Conservation (phyloP, 2,888 invertebrate species). For the Lycia hirtaria region DNA sequence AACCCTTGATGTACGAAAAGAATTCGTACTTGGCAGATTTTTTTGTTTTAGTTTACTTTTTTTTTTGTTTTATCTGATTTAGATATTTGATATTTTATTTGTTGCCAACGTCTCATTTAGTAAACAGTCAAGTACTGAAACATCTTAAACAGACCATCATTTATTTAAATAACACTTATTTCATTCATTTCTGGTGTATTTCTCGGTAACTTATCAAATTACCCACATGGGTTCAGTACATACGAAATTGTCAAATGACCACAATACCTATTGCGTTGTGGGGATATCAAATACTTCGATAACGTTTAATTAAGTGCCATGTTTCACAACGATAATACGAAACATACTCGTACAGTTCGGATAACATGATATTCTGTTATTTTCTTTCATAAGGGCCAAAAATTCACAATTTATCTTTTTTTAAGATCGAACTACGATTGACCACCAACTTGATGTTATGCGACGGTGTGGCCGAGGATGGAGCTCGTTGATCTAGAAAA, state of each 20-base stretch:
- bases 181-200: slow-evolving; percentile 27
- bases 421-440: too few species aligned
- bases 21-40: too few species aligned
- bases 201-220: slow-evolving; percentile 39
- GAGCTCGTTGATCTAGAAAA: too few species aligned
- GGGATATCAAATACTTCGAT: slow-evolving; percentile 32
- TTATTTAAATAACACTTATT: slow-evolving; percentile 4
- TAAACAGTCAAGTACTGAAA: background rate
- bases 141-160: background rate
- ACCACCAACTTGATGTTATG: too few species aligned
- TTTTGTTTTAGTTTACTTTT: background rate
- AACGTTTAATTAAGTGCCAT: slow-evolving; percentile 27
- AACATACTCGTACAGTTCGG: too few species aligned
- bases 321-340: slow-evolving; percentile 15
- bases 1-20: too few species aligned
- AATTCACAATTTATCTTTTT: too few species aligned
- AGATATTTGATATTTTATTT: background rate
- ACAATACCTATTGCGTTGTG: slow-evolving; percentile 6
- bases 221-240: slow-evolving; percentile 33
- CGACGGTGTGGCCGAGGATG: too few species aligned
- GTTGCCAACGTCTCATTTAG: background rate
- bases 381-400: too few species aligned
- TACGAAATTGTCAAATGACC: slow-evolving; percentile 5
- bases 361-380: too few species aligned
- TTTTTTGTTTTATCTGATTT: background rate